Conservation (phyloP, 2,888 invertebrate genomes). For the Polyommatus iphigenia region DNA sequence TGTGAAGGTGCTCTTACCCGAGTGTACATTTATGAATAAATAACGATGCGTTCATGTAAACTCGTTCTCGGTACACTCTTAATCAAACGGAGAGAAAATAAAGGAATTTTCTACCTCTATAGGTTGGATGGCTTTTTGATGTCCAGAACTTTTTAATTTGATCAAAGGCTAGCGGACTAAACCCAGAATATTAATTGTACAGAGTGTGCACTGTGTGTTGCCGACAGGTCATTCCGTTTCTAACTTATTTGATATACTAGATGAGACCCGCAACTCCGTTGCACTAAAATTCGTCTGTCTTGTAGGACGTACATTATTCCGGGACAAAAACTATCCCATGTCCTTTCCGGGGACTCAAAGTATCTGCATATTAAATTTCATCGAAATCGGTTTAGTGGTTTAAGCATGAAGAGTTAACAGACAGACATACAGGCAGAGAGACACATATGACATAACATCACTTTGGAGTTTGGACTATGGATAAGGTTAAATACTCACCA, state of each 20-base stretch:
- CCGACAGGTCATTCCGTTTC: not conserved
- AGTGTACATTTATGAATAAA: constrained; percentile 23
- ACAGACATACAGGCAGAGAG: too few relatives aligned
- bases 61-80: constrained; percentile 25
- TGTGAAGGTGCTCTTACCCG: constrained; percentile 25
- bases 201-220: not conserved
- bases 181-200: not conserved
- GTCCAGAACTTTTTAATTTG: not conserved
- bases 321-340: too few relatives aligned
- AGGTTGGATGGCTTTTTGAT: not conserved
- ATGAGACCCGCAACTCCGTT: too few relatives aligned
- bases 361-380: too few relatives aligned
- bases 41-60: constrained; percentile 26
- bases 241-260: not conserved
- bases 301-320: too few relatives aligned
- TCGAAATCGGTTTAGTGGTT: too few relatives aligned
- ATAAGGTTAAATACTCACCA: too few relatives aligned
- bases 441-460: too few relatives aligned
- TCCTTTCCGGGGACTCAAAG: too few relatives aligned
- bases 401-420: too few relatives aligned
- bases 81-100: not conserved
- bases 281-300: too few relatives aligned
- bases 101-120: not conserved
- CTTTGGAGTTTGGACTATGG: too few relatives aligned
- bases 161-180: not conserved